Conservation (phyloP, 2,797 vertebrate genomes). For the Dromococcyx pavoninus region DNA sequence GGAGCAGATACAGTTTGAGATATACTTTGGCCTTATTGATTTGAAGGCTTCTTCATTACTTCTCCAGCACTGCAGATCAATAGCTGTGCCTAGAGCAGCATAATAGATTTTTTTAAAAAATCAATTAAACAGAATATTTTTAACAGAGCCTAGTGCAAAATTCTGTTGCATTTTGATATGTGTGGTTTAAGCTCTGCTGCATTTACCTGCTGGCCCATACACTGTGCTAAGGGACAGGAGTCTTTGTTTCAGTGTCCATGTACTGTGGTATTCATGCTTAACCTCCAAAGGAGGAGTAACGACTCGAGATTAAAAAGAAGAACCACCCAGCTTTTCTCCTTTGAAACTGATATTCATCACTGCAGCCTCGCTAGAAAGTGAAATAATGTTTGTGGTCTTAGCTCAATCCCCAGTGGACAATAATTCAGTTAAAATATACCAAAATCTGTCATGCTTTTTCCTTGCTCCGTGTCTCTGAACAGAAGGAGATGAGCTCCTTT, state of each 20-base stretch:
- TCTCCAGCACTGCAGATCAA: slow-evolving; percentile 69
- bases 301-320: slow-evolving; percentile 10
- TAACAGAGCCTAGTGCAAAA: slow-evolving; percentile 35
- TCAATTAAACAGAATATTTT: slow-evolving; percentile 75
- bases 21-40: slow-evolving; percentile 77
- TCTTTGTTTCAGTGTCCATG: not conserved
- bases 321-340: slow-evolving; percentile 1
- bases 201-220: not conserved
- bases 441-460: slow-evolving; percentile 27
- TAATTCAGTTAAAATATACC: slow-evolving; percentile 54
- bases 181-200: not conserved
- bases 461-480: slow-evolving; percentile 11
- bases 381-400: slow-evolving; percentile 48
- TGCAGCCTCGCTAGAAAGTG: slow-evolving; percentile 19
- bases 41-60: slow-evolving; percentile 77
- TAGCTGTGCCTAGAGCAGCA: slow-evolving; percentile 69
- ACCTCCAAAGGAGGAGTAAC: not conserved
- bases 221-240: not conserved
- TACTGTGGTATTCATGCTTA: not conserved
- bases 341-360: slow-evolving; percentile 8
- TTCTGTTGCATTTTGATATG: slow-evolving; percentile 32
- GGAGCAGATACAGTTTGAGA: slow-evolving; percentile 63
- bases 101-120: slow-evolving; percentile 74
- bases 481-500: slow-evolving; percentile 43
- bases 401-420: not conserved